Base-by-base conservation (phyloP, 1,140 invertebrate species). In the Papilio helenus region DNA sequence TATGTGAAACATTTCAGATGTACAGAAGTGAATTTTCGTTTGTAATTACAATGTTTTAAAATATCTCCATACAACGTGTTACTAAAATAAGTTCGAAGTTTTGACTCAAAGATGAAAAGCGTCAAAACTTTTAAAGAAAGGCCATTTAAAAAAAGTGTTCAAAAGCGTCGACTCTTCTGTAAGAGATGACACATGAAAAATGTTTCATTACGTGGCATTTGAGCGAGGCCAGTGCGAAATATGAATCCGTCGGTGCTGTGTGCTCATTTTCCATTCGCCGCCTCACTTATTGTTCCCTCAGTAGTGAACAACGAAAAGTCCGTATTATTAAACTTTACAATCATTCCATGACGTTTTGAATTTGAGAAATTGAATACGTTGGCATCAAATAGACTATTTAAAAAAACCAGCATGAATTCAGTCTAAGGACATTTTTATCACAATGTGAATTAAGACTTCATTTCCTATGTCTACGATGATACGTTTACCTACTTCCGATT, bases 201-300 rank as follows among this genome's bases (percentile, higher is more conserved):
- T 29, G 61, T 68, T 68, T 68, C 61, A 68, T 68, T 68, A 68
- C 10, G 61, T 26, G 26, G 61, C 61, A 68, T 68, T 68, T 68
- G 23, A 68, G 61, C 61, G 26, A 68, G 61, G 61, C 61, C 61
- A 68, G 61, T 29, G 61, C 61, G 14, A 68, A 68, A 68, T 68
- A 68, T 68, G 61, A 68, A 68, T 68, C 23, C 61, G 51, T 55
- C 51, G 26, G 26, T 29, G 61, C 61, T 68, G 61, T 68, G 61
- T 68, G 61, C 61, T 68, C 61, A 68, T 68, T 29, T 68, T 18
- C 61, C 61, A 68, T 68, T 68, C 61, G 61, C 14, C 26, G 26
- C 61, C 23, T 68, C 61, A 68, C 61, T 68, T 68, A 68, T 68
- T 68, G 61, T 68, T 68, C 61, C 61, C 61, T 68, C 61, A 29